A percentile compares a stretch with the other conserved stretches of the same genome.
Conservation (phyloP, 2,113 vertebrate genomes). For the Grammomys dolichurus region DNA sequence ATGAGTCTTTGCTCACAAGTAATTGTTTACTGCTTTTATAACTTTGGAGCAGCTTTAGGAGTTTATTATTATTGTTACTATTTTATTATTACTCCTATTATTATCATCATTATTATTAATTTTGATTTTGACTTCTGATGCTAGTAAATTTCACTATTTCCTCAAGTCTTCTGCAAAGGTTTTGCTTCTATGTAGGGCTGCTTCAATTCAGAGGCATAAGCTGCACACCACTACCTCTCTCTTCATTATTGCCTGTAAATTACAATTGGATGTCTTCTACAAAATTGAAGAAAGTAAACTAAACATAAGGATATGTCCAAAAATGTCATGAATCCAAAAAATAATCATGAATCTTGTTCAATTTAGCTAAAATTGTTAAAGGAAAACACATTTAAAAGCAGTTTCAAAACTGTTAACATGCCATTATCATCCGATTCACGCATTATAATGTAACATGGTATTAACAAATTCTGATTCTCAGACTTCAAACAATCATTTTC, state of each 20-base stretch:
- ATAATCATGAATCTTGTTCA: background rate
- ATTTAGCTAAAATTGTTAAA: background rate
- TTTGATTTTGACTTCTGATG: background rate
- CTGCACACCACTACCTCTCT: background rate
- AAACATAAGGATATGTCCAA: too few species aligned
- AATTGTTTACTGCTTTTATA: too few species aligned
- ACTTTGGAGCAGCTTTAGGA: background rate
- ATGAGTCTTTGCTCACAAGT: too few species aligned
- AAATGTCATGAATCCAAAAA: background rate
- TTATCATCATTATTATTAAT: too few species aligned
- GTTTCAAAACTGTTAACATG: background rate
- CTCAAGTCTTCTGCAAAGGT: background rate
- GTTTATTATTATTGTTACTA: background rate
- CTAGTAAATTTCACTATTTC: background rate
- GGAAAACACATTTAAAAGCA: background rate
- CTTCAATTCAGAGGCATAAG: background rate
- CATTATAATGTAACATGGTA: background rate
- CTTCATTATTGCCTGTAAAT: background rate
- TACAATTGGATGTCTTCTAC: background rate
- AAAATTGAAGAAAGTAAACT: background rate
- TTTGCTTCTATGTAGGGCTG: background rate
- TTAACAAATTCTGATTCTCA: background rate
- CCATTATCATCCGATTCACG: background rate
- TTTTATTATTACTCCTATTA: background rate
- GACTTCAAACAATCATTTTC: background rate